phyloP scores from a whole-genome alignment of 2,113 vertebrate genomes.

The Anhinga rufa region DNA sequence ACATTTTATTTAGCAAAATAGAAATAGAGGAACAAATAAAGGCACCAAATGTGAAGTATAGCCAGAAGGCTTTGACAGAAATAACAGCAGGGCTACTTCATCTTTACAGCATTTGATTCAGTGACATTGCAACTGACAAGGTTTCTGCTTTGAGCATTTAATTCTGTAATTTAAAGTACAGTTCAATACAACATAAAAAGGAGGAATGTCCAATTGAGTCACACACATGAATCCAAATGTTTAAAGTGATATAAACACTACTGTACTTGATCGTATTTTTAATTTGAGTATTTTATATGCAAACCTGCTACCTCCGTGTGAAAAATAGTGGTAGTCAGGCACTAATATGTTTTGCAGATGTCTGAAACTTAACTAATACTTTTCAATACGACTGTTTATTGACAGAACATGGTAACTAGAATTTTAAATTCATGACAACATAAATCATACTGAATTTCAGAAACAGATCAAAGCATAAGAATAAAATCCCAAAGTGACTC shows the following conservation, averaged over 20 bases:
- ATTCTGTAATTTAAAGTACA: slow-evolving; percentile 71
- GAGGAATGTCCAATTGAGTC: slow-evolving; percentile 31
- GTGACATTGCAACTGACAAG: slow-evolving; percentile 68
- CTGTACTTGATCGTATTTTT: background rate
- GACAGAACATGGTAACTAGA: background rate
- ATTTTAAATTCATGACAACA: background rate
- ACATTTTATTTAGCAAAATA: slow-evolving; percentile 76
- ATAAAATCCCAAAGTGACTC: background rate
- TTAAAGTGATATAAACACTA: slow-evolving; percentile 9
- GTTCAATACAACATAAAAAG: slow-evolving; percentile 45
- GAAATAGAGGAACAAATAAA: slow-evolving; percentile 77
- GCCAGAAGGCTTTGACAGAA: slow-evolving; percentile 73
- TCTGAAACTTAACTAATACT: background rate
- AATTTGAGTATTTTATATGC: slow-evolving; percentile 12
- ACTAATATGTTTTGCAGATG: background rate
- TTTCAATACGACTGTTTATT: background rate
- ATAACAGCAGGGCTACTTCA: slow-evolving; percentile 71
- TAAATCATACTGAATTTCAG: background rate
- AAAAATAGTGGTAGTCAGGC: background rate
- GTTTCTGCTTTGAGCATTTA: slow-evolving; percentile 72
- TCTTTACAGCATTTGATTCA: slow-evolving; percentile 68
- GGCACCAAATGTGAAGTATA: slow-evolving; percentile 73
- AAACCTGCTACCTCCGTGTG: background rate
- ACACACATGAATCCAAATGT: slow-evolving; percentile 16
- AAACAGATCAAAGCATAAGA: background rate